These are phyloP conservation scores for Calyptommatus sinebrachiatus DNA, from an alignment of 2,113 vertebrate genomes.

Conservation along the genomic window DNA sequence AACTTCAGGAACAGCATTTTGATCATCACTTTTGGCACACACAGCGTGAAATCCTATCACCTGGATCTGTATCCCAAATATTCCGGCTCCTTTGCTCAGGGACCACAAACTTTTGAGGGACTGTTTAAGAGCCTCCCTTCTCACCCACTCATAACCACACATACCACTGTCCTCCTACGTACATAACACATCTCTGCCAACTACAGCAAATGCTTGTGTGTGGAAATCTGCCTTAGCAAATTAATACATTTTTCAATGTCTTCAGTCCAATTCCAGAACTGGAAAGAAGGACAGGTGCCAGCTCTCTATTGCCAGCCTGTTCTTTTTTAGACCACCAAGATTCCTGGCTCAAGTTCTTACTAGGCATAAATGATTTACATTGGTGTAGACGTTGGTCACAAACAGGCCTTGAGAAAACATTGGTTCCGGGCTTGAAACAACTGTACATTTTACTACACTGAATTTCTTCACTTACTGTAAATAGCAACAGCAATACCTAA, in stretches of 20 bases:
- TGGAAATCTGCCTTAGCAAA: slow-evolving; percentile 16
- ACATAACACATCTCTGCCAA: slow-evolving; percentile 10
- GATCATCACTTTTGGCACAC: not conserved
- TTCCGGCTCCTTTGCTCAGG: not conserved
- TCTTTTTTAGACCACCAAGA: not conserved
- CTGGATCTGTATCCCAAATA: not conserved
- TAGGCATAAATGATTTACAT: not conserved
- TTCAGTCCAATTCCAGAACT: slow-evolving; percentile 30
- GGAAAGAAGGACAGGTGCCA: slow-evolving; percentile 22
- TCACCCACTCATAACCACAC: not conserved
- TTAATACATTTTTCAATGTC: slow-evolving; percentile 43
- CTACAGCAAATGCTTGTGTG: slow-evolving; percentile 21
- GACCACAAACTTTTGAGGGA: slow-evolving; percentile 4
- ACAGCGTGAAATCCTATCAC: slow-evolving; percentile 1
- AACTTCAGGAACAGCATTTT: not conserved
- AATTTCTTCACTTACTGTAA: not conserved
- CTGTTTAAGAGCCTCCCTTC: not conserved
- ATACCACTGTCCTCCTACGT: slow-evolving; percentile 18
- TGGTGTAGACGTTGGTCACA: not conserved
- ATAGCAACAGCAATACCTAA: slow-evolving; percentile 1
- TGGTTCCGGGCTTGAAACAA: not conserved
- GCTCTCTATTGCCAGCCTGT: not conserved
- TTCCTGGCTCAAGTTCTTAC: not conserved
- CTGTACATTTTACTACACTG: not conserved
- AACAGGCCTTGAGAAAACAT: slow-evolving; percentile 15